A percentile compares a stretch with the other conserved stretches of the same genome.
Conservation (phyloP, 2,888 invertebrate genomes). For the Eupeodes luniger region DNA sequence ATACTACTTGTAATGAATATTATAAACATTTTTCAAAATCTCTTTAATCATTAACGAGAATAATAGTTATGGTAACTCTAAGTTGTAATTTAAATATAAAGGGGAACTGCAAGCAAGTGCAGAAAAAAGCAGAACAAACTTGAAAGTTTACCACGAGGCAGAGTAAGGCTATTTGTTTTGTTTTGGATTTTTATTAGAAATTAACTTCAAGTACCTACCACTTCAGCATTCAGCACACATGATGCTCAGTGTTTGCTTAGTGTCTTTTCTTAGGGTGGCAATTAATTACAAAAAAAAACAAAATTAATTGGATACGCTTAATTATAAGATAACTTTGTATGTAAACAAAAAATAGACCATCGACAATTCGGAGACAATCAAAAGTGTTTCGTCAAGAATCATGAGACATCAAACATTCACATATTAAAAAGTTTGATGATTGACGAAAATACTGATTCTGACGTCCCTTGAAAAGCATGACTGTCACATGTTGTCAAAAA, state of each 20-base stretch:
- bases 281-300: conserved; percentile 55
- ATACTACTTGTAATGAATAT: too few relatives aligned
- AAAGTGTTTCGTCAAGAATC: conserved; percentile 33
- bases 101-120: background rate
- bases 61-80: background rate
- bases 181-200: conserved; percentile 31
- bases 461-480: conserved; percentile 32
- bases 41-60: too few relatives aligned
- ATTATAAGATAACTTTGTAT: conserved; percentile 63
- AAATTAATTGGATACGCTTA: conserved; percentile 72
- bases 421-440: background rate
- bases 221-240: conserved; percentile 36
- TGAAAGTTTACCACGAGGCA: conserved; percentile 35
- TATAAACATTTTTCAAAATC: background rate
- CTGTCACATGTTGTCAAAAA: conserved; percentile 55
- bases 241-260: conserved; percentile 8
- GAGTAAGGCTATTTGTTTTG: background rate
- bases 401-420: background rate
- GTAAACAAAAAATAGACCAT: conserved; percentile 57
- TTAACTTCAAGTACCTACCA: conserved; percentile 58
- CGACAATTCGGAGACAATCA: conserved; percentile 15
- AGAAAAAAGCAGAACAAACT: conserved; percentile 51
- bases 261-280: background rate
- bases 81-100: background rate
- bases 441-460: conserved; percentile 25